Percentiles rank a stretch among this genome's conserved stretches.
Evolutionary conservation across 2,888 invertebrate species (phyloP).

Genomic region (Incurvaria masculella): DNA sequence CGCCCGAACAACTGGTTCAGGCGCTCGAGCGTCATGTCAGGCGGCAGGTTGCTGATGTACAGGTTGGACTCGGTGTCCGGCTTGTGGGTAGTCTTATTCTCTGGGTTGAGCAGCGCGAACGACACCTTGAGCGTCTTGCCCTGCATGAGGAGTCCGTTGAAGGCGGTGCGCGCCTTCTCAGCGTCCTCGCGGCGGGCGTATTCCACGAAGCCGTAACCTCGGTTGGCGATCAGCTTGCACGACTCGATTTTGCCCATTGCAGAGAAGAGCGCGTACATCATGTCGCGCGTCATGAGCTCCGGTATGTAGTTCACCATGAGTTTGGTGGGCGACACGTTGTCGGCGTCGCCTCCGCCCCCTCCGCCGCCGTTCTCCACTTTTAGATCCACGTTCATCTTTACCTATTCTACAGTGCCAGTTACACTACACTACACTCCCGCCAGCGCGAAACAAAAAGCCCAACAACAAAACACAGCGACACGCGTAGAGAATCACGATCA

Average conservation of each 20-base stretch:
- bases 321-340: constrained; percentile 56
- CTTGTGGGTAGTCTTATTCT: constrained; percentile 50
- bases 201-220: constrained; percentile 53
- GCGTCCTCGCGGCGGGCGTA: constrained; percentile 54
- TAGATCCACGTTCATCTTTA: constrained; percentile 49
- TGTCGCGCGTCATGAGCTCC: constrained; percentile 53
- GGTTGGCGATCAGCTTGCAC: constrained; percentile 50
- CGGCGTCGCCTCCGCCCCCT: constrained; percentile 47
- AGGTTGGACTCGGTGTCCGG: constrained; percentile 52
- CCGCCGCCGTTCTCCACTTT: constrained; percentile 54
- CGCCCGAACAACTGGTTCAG: constrained; percentile 43
- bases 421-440: neutral
- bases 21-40: constrained; percentile 51
- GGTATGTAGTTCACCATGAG: constrained; percentile 58
- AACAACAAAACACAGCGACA: neutral
- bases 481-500: neutral
- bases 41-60: constrained; percentile 52
- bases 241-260: constrained; percentile 54
- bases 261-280: constrained; percentile 55
- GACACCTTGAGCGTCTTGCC: constrained; percentile 53
- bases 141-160: constrained; percentile 53
- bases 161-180: constrained; percentile 51
- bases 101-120: constrained; percentile 51
- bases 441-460: neutral
- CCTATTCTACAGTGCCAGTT: constrained; percentile 14